These are phyloP conservation scores for Pristionchus pacificus DNA, from an alignment of 1,140 invertebrate species.

Conservation along the genomic window DNA sequence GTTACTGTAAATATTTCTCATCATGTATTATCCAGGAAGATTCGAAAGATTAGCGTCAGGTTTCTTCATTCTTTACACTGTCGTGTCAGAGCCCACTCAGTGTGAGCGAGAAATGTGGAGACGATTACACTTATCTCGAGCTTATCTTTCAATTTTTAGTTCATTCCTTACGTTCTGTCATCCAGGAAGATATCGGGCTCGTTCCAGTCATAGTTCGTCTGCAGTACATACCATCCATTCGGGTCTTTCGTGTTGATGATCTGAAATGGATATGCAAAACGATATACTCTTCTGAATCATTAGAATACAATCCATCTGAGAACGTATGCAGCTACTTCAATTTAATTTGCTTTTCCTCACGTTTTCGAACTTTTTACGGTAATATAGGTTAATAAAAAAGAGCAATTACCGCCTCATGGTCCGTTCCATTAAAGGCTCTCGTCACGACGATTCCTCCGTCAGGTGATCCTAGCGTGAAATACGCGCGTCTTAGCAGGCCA, in stretches of 20 bases:
- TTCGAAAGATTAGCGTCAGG: neutral
- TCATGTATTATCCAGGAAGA: neutral
- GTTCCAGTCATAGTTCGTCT: slow-evolving; percentile 31
- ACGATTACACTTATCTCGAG: too few species aligned
- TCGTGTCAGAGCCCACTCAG: too few species aligned
- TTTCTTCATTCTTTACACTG: too few species aligned
- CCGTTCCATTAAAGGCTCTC: slow-evolving; percentile 21
- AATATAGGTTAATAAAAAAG: too few species aligned
- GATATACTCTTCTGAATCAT: too few species aligned
- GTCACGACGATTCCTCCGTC: slow-evolving; percentile 23
- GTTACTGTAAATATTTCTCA: slow-evolving; percentile 56
- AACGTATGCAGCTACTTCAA: too few species aligned
- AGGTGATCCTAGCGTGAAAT: slow-evolving; percentile 22
- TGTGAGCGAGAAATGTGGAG: too few species aligned
- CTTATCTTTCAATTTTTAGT: too few species aligned
- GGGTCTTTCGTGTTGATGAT: slow-evolving; percentile 14
- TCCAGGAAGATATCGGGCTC: slow-evolving; percentile 22
- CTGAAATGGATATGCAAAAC: neutral
- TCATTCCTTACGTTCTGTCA: slow-evolving; percentile 24
- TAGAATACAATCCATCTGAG: too few species aligned
- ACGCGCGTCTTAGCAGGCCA: slow-evolving; percentile 15
- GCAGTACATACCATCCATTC: slow-evolving; percentile 24
- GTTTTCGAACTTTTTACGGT: too few species aligned
- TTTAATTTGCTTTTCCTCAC: too few species aligned
- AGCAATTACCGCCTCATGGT: slow-evolving; percentile 12